Evolutionary conservation across 2,113 vertebrate species (phyloP).

Genomic region (Ictidomys tridecemlineatus): DNA sequence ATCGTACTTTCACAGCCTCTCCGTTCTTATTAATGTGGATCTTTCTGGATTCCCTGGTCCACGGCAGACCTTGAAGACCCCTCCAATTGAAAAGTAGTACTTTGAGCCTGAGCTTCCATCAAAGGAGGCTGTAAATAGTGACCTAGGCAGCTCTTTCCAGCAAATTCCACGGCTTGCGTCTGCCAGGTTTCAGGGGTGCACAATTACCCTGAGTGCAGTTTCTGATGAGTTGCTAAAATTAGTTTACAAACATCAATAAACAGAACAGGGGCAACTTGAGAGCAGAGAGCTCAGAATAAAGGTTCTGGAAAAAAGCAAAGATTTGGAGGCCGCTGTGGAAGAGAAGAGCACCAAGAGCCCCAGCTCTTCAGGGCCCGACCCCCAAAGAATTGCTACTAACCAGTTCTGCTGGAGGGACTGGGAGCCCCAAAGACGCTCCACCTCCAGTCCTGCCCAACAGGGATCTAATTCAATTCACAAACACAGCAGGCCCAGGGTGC

Average conservation of each 20-base stretch:
- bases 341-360: background rate
- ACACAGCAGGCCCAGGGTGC: background rate
- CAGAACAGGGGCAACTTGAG: background rate
- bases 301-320: background rate
- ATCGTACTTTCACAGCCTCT: background rate
- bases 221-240: slow-evolving; percentile 26
- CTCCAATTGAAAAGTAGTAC: background rate
- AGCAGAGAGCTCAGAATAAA: background rate
- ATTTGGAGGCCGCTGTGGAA: background rate
- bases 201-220: background rate
- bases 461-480: background rate
- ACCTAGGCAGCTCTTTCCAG: background rate
- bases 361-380: background rate
- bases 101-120: background rate
- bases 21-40: slow-evolving; percentile 44
- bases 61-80: slow-evolving; percentile 54
- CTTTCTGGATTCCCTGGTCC: slow-evolving; percentile 46
- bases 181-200: background rate
- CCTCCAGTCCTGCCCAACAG: background rate
- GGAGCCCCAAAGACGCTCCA: background rate
- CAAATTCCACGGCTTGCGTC: background rate
- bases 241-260: slow-evolving; percentile 45
- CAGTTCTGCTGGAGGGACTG: background rate
- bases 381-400: background rate
- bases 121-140: background rate